A percentile compares a stretch with the other conserved stretches of the same genome.
phyloP scores from a whole-genome alignment of 2,888 invertebrate genomes.

The Agrochola circellaris region DNA sequence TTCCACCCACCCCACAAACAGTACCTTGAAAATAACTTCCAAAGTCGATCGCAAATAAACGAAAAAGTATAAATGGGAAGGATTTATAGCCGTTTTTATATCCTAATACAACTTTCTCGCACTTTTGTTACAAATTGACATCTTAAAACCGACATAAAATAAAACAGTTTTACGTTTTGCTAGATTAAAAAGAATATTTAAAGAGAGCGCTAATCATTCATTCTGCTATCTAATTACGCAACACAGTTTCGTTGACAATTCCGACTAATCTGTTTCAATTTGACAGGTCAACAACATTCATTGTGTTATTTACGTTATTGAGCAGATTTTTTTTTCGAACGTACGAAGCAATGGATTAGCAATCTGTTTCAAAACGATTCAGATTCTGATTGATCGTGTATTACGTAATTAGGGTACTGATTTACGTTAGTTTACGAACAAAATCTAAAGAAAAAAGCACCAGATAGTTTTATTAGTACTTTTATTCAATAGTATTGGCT shows the following conservation, averaged over 20 bases:
- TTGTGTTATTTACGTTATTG: too few species aligned
- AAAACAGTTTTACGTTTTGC: constrained; percentile 62
- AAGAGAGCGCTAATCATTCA: constrained; percentile 38
- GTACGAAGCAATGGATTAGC: too few species aligned
- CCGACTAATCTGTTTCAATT: too few species aligned
- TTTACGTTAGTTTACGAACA: constrained; percentile 31
- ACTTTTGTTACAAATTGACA: constrained; percentile 79
- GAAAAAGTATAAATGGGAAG: constrained; percentile 75
- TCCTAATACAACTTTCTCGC: constrained; percentile 77
- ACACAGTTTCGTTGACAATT: too few species aligned
- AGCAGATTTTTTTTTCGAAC: too few species aligned
- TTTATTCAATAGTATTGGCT: constrained; percentile 25
- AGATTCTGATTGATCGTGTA: too few species aligned
- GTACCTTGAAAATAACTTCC: constrained; percentile 73
- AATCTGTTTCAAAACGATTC: too few species aligned
- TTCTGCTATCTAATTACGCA: too few species aligned
- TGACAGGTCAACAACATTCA: too few species aligned
- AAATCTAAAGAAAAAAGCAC: not conserved
- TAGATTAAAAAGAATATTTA: constrained; percentile 58
- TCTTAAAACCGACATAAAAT: constrained; percentile 75
- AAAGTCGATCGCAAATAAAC: constrained; percentile 78
- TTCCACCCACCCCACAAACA: constrained; percentile 59
- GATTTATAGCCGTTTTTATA: constrained; percentile 78
- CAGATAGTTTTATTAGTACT: constrained; percentile 14
- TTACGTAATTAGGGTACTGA: too few species aligned